Percentiles rank a stretch among this genome's conserved stretches.
phyloP scores from a whole-genome alignment of 1,140 invertebrate genomes.

The Drosophila virilis region DNA sequence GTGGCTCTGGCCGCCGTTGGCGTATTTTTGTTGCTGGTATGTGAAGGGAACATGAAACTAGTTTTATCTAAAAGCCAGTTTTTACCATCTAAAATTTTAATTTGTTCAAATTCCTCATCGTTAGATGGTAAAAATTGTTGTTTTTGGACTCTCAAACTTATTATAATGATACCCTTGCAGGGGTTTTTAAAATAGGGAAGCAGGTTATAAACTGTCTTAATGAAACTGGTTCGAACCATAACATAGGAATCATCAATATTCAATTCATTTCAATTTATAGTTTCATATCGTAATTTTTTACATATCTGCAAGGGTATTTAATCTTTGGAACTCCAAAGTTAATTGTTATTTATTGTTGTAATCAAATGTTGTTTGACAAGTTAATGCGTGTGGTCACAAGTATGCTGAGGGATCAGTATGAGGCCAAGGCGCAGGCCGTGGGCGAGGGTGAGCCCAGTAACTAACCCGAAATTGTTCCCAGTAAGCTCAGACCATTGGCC shows the following conservation, averaged over 20 bases:
- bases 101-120: background rate
- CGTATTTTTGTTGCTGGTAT: conserved; percentile 91
- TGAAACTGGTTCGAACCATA: no score
- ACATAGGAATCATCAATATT: no score
- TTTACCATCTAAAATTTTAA: background rate
- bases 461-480: conserved; percentile 32
- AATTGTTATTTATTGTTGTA: conserved; percentile 12
- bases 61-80: background rate
- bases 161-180: background rate
- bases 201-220: no score
- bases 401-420: conserved; percentile 79
- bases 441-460: conserved; percentile 50
- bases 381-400: conserved; percentile 70
- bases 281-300: no score
- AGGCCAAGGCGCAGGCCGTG: conserved; percentile 62
- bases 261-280: no score
- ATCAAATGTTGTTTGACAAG: conserved; percentile 52
- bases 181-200: no score
- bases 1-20: conserved; percentile 90
- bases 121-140: conserved; percentile 3
- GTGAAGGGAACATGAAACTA: conserved; percentile 55
- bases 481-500: conserved; percentile 39
- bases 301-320: background rate
- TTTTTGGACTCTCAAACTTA: background rate
- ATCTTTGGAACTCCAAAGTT: background rate